phyloP scores from a whole-genome alignment of 2,888 invertebrate species.

The Lamellibrachia columna region DNA sequence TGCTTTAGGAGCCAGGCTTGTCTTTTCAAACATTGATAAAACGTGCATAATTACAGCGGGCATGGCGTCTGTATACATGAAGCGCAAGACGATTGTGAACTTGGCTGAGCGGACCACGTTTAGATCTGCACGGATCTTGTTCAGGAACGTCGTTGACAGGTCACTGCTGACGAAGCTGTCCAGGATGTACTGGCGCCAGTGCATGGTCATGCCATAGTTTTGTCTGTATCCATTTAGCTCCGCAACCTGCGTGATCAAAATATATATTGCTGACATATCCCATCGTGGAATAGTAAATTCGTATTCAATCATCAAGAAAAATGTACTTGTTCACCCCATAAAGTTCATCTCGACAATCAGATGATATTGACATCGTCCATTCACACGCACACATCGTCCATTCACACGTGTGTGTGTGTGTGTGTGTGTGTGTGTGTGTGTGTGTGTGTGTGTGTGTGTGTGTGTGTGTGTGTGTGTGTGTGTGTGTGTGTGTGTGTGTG shows the following conservation, averaged over 20 bases:
- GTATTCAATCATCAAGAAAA: no score
- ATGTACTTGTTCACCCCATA: no score
- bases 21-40: neutral
- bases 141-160: neutral
- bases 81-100: neutral
- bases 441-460: neutral
- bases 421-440: no score
- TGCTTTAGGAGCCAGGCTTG: neutral
- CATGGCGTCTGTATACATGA: slow-evolving; percentile 19
- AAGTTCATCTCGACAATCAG: no score
- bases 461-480: neutral
- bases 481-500: neutral
- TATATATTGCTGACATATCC: no score
- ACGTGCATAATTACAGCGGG: neutral
- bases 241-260: neutral
- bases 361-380: no score
- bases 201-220: neutral
- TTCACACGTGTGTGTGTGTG: no score
- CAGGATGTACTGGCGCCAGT: neutral
- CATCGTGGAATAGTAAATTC: no score
- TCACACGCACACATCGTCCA: no score
- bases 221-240: neutral
- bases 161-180: neutral
- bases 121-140: slow-evolving; percentile 18
- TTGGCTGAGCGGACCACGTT: neutral